Evolutionary conservation across 2,113 vertebrate species (phyloP), one percentile per base, ranked within the genome.

Genomic region (Panurus biarmicus): DNA sequence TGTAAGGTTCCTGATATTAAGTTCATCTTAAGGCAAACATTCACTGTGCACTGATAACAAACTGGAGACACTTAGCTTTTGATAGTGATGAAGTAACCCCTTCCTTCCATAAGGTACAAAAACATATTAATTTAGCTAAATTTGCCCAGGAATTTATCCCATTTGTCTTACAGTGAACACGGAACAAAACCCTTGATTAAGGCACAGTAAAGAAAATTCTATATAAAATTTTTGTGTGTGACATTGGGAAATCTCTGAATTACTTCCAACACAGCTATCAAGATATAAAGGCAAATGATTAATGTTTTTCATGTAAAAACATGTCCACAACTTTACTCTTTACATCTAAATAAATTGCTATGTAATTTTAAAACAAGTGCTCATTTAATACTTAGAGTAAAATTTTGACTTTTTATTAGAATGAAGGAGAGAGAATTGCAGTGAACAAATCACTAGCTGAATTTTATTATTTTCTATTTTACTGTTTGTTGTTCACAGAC

Each of bases 1-100:
- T 89, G 51, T 90, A 73, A 95, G 65, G 40, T 53, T 95, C 38
- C 89, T 90, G 84, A 67, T 87, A 88, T 4, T 54, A 87, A 93
- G 54, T 94, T 95, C 81, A 81, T 75, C 93, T 96, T 85, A 91
- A 96, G 77, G 67, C 58, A 95, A 96, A 87, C 70, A 56, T 61
- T 93, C 61, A 36, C 48, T 4, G 1, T 45, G 62, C 2, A 3
- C 72, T 77, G 89, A 96, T 71, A 92, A 77, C 17, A 82, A 92
- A 76, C 53, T 72, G 64, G 61, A 69, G 81, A 71, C n/a, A 18
- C 67, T 87, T 69, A 54, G 50, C 14, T 35, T 67, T 70, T 12
- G 29, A 51, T 15, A 62, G 21, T 23, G 69, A 57, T 76, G 53
- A 93, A 88, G 44, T 50, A 51, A 64, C 7, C 42, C 33, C 38